These are phyloP conservation scores for Tigriopus californicus DNA, from an alignment of 2,888 invertebrate genomes.

Conservation along the genomic window DNA sequence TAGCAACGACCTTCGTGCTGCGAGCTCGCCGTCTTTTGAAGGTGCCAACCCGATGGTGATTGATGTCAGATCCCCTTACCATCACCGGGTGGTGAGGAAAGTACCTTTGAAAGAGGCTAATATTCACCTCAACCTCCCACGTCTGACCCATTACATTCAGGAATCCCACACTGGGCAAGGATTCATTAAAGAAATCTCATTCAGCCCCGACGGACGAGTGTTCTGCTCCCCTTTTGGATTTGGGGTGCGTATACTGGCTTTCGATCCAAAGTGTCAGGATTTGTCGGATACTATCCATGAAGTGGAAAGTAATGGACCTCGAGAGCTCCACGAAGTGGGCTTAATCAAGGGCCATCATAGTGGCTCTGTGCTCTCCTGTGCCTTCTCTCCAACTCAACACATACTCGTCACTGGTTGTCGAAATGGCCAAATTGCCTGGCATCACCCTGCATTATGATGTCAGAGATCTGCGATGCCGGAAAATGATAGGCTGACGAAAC, in stretches of 20 bases:
- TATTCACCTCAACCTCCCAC: slow-evolving; percentile 48
- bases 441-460: slow-evolving; percentile 43
- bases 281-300: slow-evolving; percentile 16
- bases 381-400: slow-evolving; percentile 70
- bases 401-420: slow-evolving; percentile 77
- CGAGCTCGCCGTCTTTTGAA: no score
- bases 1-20: no score
- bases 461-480: background rate
- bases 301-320: slow-evolving; percentile 25
- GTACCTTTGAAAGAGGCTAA: background rate
- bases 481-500: no score
- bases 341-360: slow-evolving; percentile 47
- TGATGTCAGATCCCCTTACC: no score
- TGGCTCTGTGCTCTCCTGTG: slow-evolving; percentile 68
- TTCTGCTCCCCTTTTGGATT: slow-evolving; percentile 75
- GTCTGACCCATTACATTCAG: slow-evolving; percentile 61
- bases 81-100: no score
- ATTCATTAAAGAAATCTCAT: slow-evolving; percentile 79
- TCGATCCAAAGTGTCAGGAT: slow-evolving; percentile 8
- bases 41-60: no score
- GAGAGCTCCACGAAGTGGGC: slow-evolving; percentile 43
- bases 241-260: slow-evolving; percentile 60
- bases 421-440: slow-evolving; percentile 70
- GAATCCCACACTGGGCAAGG: slow-evolving; percentile 62
- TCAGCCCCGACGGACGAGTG: slow-evolving; percentile 70